Conservation (phyloP, 2,797 vertebrate genomes). For the Scarus forsteni region DNA sequence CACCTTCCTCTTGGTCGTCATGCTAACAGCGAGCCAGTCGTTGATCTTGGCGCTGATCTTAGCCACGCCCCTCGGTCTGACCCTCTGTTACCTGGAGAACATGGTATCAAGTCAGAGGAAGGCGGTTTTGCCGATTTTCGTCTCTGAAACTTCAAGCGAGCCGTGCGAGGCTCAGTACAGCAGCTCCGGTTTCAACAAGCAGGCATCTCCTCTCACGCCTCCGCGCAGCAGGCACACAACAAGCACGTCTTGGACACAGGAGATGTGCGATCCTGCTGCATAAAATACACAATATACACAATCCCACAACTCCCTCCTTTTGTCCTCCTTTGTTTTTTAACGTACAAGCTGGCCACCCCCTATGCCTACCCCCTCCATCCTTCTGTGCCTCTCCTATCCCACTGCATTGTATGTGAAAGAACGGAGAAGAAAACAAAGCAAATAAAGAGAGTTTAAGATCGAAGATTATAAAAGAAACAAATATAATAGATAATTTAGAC, state of each 20-base stretch:
- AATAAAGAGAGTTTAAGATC: constrained; percentile 8
- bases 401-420: constrained; percentile 34
- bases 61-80: constrained; percentile 93
- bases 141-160: constrained; percentile 27
- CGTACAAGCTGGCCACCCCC: constrained; percentile 3
- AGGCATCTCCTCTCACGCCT: constrained; percentile 30
- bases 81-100: constrained; percentile 93
- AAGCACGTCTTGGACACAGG: constrained; percentile 82
- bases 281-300: constrained; percentile 63
- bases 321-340: constrained; percentile 6
- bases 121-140: constrained; percentile 33
- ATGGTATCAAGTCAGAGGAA: constrained; percentile 79
- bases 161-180: constrained; percentile 9
- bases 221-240: constrained; percentile 58
- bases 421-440: constrained; percentile 28
- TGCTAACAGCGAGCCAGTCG: constrained; percentile 93
- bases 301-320: constrained; percentile 10
- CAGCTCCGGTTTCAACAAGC: constrained; percentile 32
- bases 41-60: constrained; percentile 90
- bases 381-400: too few species aligned
- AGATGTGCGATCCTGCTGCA: constrained; percentile 89
- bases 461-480: background rate
- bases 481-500: constrained; percentile 4
- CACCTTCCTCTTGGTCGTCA: constrained; percentile 86
- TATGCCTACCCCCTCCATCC: background rate